These are phyloP conservation scores for Notiomystis cincta DNA, from an alignment of 2,113 vertebrate genomes.

Conservation along the genomic window DNA sequence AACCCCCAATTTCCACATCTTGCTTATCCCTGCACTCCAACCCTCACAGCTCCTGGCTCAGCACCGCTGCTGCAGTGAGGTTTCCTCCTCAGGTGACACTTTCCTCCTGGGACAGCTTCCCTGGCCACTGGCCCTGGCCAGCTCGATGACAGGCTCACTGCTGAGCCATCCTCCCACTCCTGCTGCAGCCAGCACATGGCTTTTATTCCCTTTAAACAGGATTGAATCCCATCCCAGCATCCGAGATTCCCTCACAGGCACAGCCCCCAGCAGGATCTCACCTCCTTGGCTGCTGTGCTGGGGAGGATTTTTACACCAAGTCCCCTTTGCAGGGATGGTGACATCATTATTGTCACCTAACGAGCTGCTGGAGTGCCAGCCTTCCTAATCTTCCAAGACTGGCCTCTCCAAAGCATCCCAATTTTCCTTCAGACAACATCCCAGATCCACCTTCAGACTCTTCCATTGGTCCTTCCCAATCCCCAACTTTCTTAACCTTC, in stretches of 20 bases:
- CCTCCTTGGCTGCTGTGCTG: rapidly evolving
- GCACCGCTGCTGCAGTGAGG: neutral
- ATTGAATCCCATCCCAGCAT: neutral
- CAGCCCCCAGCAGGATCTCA: neutral
- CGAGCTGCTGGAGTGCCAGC: neutral
- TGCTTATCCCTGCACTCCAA: neutral
- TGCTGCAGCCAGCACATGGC: neutral
- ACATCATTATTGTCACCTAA: neutral
- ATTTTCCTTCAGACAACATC: neutral
- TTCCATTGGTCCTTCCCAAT: no score
- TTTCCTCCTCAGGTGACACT: neutral
- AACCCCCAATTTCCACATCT: neutral
- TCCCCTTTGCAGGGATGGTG: neutral
- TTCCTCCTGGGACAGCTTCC: neutral
- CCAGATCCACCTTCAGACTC: neutral
- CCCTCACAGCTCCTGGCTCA: neutral
- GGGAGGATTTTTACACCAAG: neutral
- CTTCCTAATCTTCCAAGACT: neutral
- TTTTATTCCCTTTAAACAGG: neutral
- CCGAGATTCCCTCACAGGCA: neutral
- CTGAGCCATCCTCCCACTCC: neutral
- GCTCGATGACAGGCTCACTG: neutral
- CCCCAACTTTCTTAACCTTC: no score
- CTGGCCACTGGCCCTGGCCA: neutral
- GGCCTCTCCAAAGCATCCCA: neutral